Conservation (phyloP, 2,797 vertebrate species). For the Myotis pilosus region DNA sequence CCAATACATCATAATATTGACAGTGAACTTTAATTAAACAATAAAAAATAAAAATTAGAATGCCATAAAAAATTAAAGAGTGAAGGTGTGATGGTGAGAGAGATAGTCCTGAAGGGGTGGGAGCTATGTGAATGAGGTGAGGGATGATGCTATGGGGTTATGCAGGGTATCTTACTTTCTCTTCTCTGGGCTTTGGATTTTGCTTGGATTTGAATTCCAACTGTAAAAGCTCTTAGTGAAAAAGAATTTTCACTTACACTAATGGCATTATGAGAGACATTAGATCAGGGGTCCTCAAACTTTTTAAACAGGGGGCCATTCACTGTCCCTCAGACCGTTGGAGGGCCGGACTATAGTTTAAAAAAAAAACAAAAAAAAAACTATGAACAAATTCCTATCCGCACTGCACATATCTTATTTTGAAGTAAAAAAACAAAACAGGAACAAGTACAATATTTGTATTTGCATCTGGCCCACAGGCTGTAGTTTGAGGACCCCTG, state of each 20-base stretch:
- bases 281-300: background rate
- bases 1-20: background rate
- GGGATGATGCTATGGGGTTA: accelerated
- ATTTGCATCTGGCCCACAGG: no score
- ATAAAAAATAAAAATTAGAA: background rate
- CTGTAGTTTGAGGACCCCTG: no score
- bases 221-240: background rate
- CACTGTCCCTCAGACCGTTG: no score
- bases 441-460: no score
- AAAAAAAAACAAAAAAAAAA: no score
- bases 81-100: background rate
- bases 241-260: background rate
- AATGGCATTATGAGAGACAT: background rate
- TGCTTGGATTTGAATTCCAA: background rate
- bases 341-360: no score
- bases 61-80: background rate
- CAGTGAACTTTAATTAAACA: background rate
- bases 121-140: accelerated
- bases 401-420: no score
- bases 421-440: no score
- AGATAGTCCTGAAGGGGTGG: background rate
- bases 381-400: no score
- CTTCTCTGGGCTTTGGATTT: background rate
- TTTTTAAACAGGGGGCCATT: no score
- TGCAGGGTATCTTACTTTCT: background rate